Conservation (phyloP, 1,140 invertebrate species). For the Rhizoglyphus robini region DNA sequence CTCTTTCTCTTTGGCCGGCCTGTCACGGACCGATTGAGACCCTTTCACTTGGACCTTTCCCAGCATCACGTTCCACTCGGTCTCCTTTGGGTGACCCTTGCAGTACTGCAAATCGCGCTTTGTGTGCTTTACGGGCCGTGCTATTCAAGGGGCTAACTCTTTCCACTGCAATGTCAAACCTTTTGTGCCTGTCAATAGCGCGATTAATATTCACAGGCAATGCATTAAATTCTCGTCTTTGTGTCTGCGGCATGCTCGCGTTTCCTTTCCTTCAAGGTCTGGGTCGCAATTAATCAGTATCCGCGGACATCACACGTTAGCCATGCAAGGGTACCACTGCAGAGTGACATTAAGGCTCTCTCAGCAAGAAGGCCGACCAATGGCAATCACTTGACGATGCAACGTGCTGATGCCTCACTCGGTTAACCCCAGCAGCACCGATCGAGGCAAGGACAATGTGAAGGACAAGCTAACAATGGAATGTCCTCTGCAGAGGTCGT, state of each 20-base stretch:
- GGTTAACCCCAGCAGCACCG: background rate
- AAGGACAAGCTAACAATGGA: background rate
- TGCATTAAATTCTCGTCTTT: background rate
- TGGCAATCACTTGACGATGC: too few species aligned
- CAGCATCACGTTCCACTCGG: background rate
- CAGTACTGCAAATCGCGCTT: background rate
- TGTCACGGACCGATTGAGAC: too few species aligned
- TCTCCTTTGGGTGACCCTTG: background rate
- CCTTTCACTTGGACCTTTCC: background rate
- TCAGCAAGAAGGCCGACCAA: too few species aligned
- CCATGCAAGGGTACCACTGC: too few species aligned
- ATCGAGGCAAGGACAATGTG: background rate
- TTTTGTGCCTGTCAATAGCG: background rate
- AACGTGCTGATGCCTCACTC: too few species aligned
- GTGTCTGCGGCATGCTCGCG: background rate
- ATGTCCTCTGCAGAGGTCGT: background rate
- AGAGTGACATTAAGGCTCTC: too few species aligned
- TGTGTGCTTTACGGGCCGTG: background rate
- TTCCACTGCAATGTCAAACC: background rate
- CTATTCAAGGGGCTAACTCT: background rate
- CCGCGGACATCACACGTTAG: background rate
- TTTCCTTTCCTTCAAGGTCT: slow-evolving; percentile 13
- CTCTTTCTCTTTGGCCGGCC: background rate
- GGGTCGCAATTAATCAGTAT: slow-evolving; percentile 12
- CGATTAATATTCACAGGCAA: background rate